Conservation (phyloP, 2,113 vertebrate species). For the Corvus hawaiiensis region DNA sequence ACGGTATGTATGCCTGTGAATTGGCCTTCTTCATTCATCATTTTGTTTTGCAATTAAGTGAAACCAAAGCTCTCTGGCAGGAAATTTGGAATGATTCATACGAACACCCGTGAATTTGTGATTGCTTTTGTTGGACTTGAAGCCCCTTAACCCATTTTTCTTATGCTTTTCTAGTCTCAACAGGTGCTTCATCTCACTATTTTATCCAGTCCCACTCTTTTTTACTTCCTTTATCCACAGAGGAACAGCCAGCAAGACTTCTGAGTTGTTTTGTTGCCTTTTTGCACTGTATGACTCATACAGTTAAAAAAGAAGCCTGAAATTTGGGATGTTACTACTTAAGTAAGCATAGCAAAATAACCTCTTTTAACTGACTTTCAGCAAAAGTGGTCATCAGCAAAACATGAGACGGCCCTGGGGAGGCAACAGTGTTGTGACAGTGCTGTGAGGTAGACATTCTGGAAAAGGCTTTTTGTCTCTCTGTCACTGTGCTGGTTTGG, state of each 20-base stretch:
- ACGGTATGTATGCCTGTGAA: not conserved
- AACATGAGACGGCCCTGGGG: not conserved
- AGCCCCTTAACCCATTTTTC: not conserved
- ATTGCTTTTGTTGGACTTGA: not conserved
- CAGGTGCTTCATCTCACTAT: not conserved
- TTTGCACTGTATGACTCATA: constrained; percentile 28
- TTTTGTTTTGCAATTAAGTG: not conserved
- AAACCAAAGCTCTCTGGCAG: constrained; percentile 10
- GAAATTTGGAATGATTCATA: not conserved
- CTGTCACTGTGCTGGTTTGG: not conserved
- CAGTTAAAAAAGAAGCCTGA: constrained; percentile 18
- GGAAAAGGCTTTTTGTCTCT: not conserved
- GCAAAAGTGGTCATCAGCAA: not conserved
- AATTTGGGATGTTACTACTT: not conserved
- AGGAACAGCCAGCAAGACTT: not conserved
- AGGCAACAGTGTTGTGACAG: not conserved
- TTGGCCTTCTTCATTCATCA: not conserved
- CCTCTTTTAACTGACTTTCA: not conserved
- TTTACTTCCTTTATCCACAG: not conserved
- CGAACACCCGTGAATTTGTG: not conserved
- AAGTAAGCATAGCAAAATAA: not conserved
- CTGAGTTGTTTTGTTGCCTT: not conserved
- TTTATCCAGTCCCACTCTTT: not conserved
- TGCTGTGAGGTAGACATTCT: not conserved
- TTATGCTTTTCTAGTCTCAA: not conserved